Percentiles rank a stretch among this genome's conserved stretches.
phyloP scores from a whole-genome alignment of 1,140 invertebrate species.

The Cephus cinctus region DNA sequence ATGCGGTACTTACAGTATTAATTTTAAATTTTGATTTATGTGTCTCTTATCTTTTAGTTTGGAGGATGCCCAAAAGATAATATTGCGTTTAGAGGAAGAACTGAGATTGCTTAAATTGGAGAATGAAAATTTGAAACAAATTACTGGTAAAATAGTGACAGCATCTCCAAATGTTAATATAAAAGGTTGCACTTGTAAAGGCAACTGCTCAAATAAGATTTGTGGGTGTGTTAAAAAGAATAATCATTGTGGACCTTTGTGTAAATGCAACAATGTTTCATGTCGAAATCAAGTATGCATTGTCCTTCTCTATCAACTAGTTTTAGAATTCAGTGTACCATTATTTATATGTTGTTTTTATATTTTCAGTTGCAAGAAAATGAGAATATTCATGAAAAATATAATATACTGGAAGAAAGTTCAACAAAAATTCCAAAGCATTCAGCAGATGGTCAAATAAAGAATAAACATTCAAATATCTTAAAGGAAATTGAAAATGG shows the following conservation, averaged over 20 bases:
- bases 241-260: conserved; percentile 18
- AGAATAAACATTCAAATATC: too few relatives aligned
- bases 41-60: too few relatives aligned
- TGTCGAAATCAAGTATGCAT: conserved; percentile 34
- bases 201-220: conserved; percentile 22
- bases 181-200: conserved; percentile 30
- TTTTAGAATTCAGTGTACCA: conserved; percentile 1
- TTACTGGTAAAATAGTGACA: background rate
- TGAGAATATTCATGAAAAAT: too few relatives aligned
- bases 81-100: conserved; percentile 24
- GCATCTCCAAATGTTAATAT: background rate
- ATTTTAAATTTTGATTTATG: too few relatives aligned
- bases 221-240: conserved; percentile 36
- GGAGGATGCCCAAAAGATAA: too few relatives aligned
- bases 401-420: too few relatives aligned
- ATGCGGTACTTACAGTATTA: too few relatives aligned
- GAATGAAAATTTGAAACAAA: conserved; percentile 12
- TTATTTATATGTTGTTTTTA: background rate
- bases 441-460: too few relatives aligned
- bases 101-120: conserved; percentile 20
- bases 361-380: conserved; percentile 8
- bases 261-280: conserved; percentile 22
- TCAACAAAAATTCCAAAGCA: too few relatives aligned
- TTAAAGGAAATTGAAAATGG: too few relatives aligned
- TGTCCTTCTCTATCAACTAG: background rate